phyloP scores from a whole-genome alignment of 2,113 vertebrate species.

The Chloroceryle aenea region DNA sequence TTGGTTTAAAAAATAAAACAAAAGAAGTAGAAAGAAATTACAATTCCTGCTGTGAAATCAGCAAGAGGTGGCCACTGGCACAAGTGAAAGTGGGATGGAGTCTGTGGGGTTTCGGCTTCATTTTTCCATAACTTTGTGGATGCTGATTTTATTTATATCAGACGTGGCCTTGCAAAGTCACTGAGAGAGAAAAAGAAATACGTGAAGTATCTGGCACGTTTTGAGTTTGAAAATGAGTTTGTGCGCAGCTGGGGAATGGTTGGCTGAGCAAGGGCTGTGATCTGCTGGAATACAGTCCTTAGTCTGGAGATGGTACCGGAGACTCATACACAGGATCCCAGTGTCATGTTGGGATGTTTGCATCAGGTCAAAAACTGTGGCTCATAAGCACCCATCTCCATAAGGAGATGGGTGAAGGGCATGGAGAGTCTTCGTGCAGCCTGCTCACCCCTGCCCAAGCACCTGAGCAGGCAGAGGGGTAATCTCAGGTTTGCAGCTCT shows the following conservation, averaged over 20 bases:
- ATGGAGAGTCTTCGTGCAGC: too few relatives aligned
- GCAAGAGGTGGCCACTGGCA: not conserved
- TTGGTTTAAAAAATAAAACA: constrained; percentile 8
- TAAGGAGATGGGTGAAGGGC: too few relatives aligned
- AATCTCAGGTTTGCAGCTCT: not conserved
- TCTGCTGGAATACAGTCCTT: not conserved
- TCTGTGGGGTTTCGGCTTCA: not conserved
- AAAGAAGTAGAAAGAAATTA: not conserved
- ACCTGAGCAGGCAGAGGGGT: not conserved
- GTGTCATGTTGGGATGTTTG: not conserved
- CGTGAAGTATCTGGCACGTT: not conserved
- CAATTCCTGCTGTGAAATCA: not conserved
- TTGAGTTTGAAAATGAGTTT: not conserved
- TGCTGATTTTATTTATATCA: constrained; percentile 16
- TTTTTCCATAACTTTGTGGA: not conserved
- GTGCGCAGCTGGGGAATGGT: not conserved
- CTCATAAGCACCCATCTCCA: too few relatives aligned
- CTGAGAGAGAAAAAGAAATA: not conserved
- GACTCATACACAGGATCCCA: not conserved
- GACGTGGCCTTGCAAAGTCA: not conserved
- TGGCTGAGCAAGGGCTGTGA: not conserved
- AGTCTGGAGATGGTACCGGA: not conserved
- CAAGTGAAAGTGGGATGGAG: not conserved
- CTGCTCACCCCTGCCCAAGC: not conserved
- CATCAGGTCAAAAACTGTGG: not conserved